These are phyloP conservation scores for Epicampocera succincta DNA, from an alignment of 2,888 invertebrate species.

Conservation along the genomic window DNA sequence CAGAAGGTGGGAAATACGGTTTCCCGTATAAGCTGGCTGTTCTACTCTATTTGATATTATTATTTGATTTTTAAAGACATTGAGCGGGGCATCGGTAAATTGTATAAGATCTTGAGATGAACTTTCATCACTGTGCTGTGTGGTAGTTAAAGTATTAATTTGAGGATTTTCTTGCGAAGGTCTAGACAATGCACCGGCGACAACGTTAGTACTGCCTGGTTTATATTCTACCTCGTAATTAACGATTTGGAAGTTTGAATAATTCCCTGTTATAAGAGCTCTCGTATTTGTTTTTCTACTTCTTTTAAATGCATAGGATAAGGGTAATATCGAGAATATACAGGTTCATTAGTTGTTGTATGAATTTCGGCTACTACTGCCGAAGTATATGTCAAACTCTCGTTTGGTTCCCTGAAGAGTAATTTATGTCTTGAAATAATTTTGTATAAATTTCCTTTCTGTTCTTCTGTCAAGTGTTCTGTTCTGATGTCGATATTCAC, in stretches of 20 bases:
- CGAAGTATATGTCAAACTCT: neutral
- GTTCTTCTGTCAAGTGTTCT: too few species aligned
- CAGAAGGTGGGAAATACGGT: neutral
- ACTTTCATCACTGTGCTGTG: constrained; percentile 64
- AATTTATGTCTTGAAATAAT: neutral
- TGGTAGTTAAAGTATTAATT: constrained; percentile 45
- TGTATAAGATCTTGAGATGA: constrained; percentile 60
- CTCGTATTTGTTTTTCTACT: constrained; percentile 7
- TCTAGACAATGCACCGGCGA: too few species aligned
- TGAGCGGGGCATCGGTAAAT: too few species aligned
- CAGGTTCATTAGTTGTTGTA: neutral
- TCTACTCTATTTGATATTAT: constrained; percentile 63
- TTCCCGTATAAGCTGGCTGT: neutral
- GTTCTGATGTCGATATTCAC: too few species aligned
- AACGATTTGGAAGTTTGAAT: constrained; percentile 17
- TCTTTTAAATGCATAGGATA: constrained; percentile 6
- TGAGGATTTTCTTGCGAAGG: too few species aligned
- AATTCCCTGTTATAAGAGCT: too few species aligned
- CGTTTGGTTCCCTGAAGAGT: neutral
- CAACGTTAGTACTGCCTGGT: too few species aligned
- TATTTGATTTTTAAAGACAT: constrained; percentile 44
- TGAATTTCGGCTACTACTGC: constrained; percentile 3
- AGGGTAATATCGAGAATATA: neutral
- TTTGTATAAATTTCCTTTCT: neutral
- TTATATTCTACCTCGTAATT: constrained; percentile 64